Evolutionary conservation across 1,140 invertebrate species (phyloP), one percentile per base, ranked within the genome.

Genomic region (Nasonia vitripennis): DNA sequence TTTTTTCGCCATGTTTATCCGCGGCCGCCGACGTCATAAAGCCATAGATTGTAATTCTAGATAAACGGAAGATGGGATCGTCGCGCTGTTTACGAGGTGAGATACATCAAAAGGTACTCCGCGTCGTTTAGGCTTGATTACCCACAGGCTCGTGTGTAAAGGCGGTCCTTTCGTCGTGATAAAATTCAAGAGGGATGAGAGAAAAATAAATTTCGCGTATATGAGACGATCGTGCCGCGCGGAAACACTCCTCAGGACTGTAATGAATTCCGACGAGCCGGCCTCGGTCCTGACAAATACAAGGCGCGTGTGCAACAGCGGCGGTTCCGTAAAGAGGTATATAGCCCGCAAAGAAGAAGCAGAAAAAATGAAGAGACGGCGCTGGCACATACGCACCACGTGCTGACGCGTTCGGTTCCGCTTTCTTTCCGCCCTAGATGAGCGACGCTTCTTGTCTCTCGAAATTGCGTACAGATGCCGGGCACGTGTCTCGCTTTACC

Each of bases 401-500:
- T 48, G 75, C 75, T 17, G 27, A 37, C 23, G 10, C 17, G 48
- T 67, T 74, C 62, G 62, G 82, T 84, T 78, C 74, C 75, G 82
- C 82, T 84, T 84, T 84, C 82, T 78, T 48, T 20, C 31, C 20
- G 10, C 14, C 6, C 45, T 27, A 78, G 75, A 55, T 67, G 23
- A 12, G 73, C 78, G 68, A 85, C 31, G 83, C 51, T 70, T n/a
- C 83, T 71, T 48, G 17, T 74, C 34, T 20, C 31, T 20, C 17
- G 17, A 74, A 74, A 74, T 74, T 41, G 73, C 51, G 70, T 14
- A 6, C 82, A 78, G 82, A 84, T 78, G 82, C 62, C 55, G 14
- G 71, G 79, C 78, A 81, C 79, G 84, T 80, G 78, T 85, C 78
- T 70, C 20, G 71, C 79, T 4, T 37, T 74, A 34, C 81, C 75